Conservation (phyloP, 2,113 vertebrate genomes). For the Thinocorus orbignyianus region DNA sequence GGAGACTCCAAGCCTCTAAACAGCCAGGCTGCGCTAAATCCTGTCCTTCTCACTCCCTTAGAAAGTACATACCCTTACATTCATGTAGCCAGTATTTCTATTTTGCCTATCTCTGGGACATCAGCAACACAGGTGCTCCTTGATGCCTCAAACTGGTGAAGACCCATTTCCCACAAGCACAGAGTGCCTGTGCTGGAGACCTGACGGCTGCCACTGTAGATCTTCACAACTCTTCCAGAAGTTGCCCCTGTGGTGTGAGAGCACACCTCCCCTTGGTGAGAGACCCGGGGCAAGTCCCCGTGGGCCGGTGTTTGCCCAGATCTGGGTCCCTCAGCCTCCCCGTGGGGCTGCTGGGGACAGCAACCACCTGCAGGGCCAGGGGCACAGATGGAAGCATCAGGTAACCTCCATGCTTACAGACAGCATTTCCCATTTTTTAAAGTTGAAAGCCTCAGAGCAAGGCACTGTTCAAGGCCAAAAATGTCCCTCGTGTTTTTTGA, state of each 20-base stretch:
- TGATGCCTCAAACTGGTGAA: neutral
- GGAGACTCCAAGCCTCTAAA: neutral
- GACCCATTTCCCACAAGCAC: rapidly evolving
- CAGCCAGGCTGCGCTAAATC: neutral
- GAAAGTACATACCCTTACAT: rapidly evolving
- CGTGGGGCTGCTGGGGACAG: neutral
- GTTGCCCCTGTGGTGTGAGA: rapidly evolving
- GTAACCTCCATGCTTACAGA: neutral
- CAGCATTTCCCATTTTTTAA: neutral
- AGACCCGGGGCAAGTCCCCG: neutral
- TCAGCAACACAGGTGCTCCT: neutral
- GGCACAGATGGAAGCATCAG: neutral
- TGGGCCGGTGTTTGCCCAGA: rapidly evolving
- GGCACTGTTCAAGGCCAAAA: neutral
- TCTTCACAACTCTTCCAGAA: rapidly evolving
- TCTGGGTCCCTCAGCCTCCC: neutral
- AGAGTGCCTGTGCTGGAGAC: neutral
- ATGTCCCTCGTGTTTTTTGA: rapidly evolving
- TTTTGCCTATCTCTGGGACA: neutral
- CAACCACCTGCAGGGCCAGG: neutral
- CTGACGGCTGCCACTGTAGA: neutral
- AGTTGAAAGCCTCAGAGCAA: rapidly evolving
- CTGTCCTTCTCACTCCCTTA: rapidly evolving
- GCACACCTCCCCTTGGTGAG: rapidly evolving
- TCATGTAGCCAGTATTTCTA: neutral